Evolutionary conservation across 2,113 vertebrate genomes (phyloP).

Genomic region (Ctenomys sociabilis): DNA sequence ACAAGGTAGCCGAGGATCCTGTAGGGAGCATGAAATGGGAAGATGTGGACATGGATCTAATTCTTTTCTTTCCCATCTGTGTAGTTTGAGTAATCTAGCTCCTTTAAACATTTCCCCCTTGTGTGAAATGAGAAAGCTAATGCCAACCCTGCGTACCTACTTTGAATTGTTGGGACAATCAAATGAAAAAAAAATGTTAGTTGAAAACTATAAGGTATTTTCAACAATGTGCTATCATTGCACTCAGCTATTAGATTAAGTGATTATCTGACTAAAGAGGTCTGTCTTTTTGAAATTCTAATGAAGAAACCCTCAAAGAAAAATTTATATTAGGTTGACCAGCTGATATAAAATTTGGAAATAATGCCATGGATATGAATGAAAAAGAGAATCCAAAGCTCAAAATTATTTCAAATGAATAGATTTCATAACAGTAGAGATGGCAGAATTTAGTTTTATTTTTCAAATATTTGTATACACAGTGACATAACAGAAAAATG

Average conservation of each 20-base stretch:
- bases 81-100: neutral
- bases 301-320: slow-evolving; percentile 11
- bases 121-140: slow-evolving; percentile 1
- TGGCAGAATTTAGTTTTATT: neutral
- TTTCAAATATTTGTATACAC: slow-evolving; percentile 30
- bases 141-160: neutral
- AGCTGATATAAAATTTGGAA: neutral
- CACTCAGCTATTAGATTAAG: neutral
- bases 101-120: neutral
- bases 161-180: neutral
- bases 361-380: neutral
- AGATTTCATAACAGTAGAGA: slow-evolving; percentile 4
- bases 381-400: neutral
- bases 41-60: neutral
- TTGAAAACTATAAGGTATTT: slow-evolving; percentile 6
- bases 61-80: neutral
- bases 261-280: neutral
- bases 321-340: neutral
- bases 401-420: neutral
- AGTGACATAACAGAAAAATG: neutral
- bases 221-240: neutral
- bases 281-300: slow-evolving; percentile 6
- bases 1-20: neutral
- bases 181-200: neutral
- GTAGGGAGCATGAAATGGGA: neutral